Percentiles rank a stretch among this genome's conserved stretches.
Evolutionary conservation across 2,797 vertebrate genomes (phyloP).

Genomic region (Calcarius lapponicus): DNA sequence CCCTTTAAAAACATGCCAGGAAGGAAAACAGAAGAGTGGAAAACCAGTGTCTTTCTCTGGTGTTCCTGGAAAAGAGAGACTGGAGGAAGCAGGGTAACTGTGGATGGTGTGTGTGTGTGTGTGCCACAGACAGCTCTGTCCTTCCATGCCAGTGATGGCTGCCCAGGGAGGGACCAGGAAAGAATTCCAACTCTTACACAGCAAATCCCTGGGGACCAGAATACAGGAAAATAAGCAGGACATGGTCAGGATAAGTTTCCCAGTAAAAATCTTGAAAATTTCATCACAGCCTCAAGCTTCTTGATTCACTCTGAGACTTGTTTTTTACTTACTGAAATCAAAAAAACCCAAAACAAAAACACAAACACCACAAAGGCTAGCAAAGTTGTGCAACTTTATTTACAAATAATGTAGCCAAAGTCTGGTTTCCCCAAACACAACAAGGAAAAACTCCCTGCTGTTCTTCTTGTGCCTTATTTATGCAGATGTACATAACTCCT

Average conservation of each 20-base stretch:
- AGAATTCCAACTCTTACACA: background rate
- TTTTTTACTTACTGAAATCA: background rate
- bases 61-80: background rate
- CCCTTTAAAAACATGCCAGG: background rate
- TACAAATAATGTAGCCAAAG: slow-evolving; percentile 1
- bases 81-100: background rate
- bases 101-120: background rate
- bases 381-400: slow-evolving; percentile 29
- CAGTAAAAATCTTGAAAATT: background rate
- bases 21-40: background rate
- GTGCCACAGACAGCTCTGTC: background rate
- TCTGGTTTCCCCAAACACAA: background rate
- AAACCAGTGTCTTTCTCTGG: background rate
- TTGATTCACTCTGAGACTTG: background rate
- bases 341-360: background rate
- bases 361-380: background rate
- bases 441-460: background rate
- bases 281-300: background rate
- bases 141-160: background rate
- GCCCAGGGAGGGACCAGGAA: background rate
- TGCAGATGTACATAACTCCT: background rate
- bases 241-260: background rate
- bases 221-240: background rate
- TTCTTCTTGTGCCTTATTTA: background rate
- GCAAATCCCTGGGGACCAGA: background rate